A percentile compares a stretch with the other conserved stretches of the same genome.
Conservation (phyloP, 1,140 invertebrate species). For the Trichonephila clavipes region DNA sequence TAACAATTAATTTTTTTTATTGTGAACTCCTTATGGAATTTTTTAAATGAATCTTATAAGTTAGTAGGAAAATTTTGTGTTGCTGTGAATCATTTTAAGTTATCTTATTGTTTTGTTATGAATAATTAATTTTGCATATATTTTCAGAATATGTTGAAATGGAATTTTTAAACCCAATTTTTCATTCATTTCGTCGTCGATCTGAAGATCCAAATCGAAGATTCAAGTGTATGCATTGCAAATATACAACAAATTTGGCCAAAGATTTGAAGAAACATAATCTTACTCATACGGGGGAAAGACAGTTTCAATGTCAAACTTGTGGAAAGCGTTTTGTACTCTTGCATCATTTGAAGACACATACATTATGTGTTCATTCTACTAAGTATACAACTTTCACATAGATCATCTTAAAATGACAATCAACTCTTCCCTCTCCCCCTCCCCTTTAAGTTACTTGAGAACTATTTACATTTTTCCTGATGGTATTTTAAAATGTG, state of each 20-base stretch:
- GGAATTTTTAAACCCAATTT: not conserved
- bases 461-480: not conserved
- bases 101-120: not conserved
- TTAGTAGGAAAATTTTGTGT: too few species aligned
- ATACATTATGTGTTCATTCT: not conserved
- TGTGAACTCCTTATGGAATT: too few species aligned
- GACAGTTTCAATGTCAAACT: not conserved
- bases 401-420: not conserved
- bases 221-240: not conserved
- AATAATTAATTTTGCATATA: not conserved
- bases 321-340: not conserved
- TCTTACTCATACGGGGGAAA: constrained; percentile 7
- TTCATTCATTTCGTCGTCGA: not conserved
- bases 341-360: not conserved
- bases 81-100: too few species aligned
- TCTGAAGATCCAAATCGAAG: not conserved
- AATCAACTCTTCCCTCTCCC: too few species aligned
- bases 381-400: not conserved
- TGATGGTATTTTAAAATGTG: not conserved
- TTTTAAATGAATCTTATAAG: too few species aligned
- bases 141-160: not conserved
- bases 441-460: not conserved
- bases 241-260: not conserved
- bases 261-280: not conserved
- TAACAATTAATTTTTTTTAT: too few species aligned